Evolutionary conservation across 2,113 vertebrate genomes (phyloP).

Genomic region (Phodopus roborovskii): DNA sequence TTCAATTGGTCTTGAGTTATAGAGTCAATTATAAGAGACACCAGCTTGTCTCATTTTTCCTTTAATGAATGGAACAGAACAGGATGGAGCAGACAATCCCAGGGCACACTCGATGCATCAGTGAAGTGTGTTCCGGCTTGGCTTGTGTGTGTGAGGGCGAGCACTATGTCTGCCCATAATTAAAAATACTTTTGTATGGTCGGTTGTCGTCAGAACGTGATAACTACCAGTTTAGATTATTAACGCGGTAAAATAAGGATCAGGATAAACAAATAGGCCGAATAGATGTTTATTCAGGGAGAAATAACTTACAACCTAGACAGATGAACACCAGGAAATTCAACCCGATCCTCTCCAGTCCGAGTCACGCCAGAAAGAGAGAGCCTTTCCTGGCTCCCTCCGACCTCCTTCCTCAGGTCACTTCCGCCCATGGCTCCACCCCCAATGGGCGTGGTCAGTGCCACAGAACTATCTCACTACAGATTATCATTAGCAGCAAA

Average conservation of each 20-base stretch:
- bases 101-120: background rate
- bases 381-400: too few relatives aligned
- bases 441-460: too few relatives aligned
- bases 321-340: too few relatives aligned
- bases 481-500: conserved; percentile 1
- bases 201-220: background rate
- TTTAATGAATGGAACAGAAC: background rate
- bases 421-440: too few relatives aligned
- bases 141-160: background rate
- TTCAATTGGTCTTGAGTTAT: background rate
- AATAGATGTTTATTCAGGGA: too few relatives aligned
- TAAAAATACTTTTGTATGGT: conserved; percentile 12
- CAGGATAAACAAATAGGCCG: too few relatives aligned
- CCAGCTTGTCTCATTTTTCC: background rate
- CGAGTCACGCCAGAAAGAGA: too few relatives aligned
- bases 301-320: too few relatives aligned
- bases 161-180: background rate
- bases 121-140: background rate
- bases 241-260: too few relatives aligned
- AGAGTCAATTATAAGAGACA: background rate
- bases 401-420: too few relatives aligned
- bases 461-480: too few relatives aligned
- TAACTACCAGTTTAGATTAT: conserved; percentile 30
- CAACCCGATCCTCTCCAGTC: too few relatives aligned
- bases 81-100: background rate